Percentiles rank a stretch among this genome's conserved stretches.
Evolutionary conservation across 1,140 invertebrate genomes (phyloP).

Genomic region (Leptopilina boulardi): DNA sequence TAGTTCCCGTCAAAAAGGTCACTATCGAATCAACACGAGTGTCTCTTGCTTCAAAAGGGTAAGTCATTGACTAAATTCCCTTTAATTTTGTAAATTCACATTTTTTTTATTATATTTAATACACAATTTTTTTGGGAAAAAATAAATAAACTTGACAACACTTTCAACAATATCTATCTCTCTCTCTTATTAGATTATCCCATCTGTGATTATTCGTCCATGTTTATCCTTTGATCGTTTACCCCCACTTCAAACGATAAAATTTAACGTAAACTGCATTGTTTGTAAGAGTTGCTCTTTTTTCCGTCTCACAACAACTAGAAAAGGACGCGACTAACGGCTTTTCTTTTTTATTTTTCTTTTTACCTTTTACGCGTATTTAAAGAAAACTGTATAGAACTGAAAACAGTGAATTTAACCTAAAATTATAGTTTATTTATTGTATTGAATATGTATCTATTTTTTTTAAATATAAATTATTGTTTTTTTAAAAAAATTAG

Average conservation of each 20-base stretch:
- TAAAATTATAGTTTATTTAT: too few species aligned
- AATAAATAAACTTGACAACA: too few species aligned
- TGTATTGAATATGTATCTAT: too few species aligned
- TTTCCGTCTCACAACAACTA: too few species aligned
- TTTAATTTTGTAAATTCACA: background rate
- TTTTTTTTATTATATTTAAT: background rate
- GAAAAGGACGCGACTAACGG: too few species aligned
- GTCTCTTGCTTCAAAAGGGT: conserved; percentile 53
- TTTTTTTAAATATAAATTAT: too few species aligned
- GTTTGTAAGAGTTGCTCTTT: background rate
- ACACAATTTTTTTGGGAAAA: background rate
- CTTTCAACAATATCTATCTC: too few species aligned
- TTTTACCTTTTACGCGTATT: too few species aligned
- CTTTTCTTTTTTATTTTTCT: too few species aligned
- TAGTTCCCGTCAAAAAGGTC: conserved; percentile 32
- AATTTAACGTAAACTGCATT: background rate
- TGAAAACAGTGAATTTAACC: too few species aligned
- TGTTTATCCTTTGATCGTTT: conserved; percentile 27
- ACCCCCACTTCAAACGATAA: background rate
- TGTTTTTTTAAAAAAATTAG: too few species aligned
- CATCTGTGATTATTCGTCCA: background rate
- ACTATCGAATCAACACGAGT: conserved; percentile 37
- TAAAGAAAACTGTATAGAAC: too few species aligned
- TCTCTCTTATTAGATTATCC: background rate
- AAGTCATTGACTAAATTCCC: conserved; percentile 34